Base-by-base conservation (phyloP, 1,140 invertebrate species). In the Ceratosolen fusciceps region DNA sequence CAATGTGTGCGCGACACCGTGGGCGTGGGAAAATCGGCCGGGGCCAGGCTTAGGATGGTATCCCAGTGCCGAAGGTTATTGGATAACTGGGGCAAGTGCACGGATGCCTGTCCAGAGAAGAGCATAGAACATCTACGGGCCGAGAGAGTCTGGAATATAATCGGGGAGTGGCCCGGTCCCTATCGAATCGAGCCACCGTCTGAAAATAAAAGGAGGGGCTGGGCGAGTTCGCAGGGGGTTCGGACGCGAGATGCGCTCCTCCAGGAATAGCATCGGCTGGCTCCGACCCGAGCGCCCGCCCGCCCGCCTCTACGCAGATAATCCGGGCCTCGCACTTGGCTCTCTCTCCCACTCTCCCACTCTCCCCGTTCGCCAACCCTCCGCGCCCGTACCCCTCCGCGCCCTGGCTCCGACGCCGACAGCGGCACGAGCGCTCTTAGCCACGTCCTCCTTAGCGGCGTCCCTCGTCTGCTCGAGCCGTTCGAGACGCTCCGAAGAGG, bases 151-250 rank as follows among this genome's bases (percentile, higher is more conserved):
- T 5, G 4, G 5, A 68, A n/a, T n/a, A n/a, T n/a, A n/a, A n/a
- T n/a, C n/a, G n/a, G n/a, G 65, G 39, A 29, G 14, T 39, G 37
- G 34, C 12, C 29, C 26, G n/a, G 7, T 47, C 24, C 29, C 26
- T n/a, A 54, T 21, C 16, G 19, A 34, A 73, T 52, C 19, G 58
- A n/a, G 19, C 37, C 4, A 9, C 19, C 24, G 24, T 12, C 47
- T 37, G 54, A 74, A 43, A 60, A 74, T 21, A 37, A 58, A 24
- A 74, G 60, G 49, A 37, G 60, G 26, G 47, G 21, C 39, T 7
- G 39, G 1, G 24, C 60, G 67, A 84, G 85, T 86, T 85, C 84
- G 82, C 84, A n/a, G 85, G 85, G 85, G 84, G 84, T 86, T 84
- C 84, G 56, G 79, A 80, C 75, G 77, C 76, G 77, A 77, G 76